Percentiles rank a stretch among this genome's conserved stretches.
Conservation (phyloP, 1,140 invertebrate species). For the Camponotus vicinus region DNA sequence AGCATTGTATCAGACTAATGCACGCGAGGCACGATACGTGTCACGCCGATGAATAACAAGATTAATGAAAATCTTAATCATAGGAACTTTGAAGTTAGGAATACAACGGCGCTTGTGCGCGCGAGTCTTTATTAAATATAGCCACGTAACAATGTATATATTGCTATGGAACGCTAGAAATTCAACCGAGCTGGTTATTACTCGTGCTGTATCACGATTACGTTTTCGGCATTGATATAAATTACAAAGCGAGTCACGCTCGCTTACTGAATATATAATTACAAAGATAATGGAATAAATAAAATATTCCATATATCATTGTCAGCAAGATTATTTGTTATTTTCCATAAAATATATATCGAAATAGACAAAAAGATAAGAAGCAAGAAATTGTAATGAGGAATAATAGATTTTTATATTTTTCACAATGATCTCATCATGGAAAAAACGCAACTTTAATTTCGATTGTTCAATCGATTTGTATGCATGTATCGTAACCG, state of each 20-base stretch:
- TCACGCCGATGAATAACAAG: constrained; percentile 60
- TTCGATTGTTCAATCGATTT: background rate
- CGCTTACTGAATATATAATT: constrained; percentile 7
- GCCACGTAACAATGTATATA: constrained; percentile 33
- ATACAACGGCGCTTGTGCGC: constrained; percentile 33
- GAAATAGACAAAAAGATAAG: background rate
- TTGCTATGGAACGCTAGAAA: constrained; percentile 37
- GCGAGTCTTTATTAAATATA: constrained; percentile 55
- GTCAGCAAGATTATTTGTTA: background rate
- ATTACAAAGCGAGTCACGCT: constrained; percentile 20
- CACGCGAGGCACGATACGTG: constrained; percentile 48
- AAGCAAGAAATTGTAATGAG: background rate
- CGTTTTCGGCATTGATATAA: constrained; percentile 40
- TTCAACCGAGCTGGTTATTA: constrained; percentile 30
- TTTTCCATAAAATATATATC: background rate
- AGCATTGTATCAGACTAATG: constrained; percentile 58
- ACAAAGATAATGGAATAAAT: constrained; percentile 29
- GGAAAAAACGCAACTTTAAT: background rate
- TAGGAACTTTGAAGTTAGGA: constrained; percentile 46
- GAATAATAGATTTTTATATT: background rate
- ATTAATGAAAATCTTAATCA: constrained; percentile 65
- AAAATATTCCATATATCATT: constrained; percentile 17
- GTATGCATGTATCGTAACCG: background rate
- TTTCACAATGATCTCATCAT: background rate
- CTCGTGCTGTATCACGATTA: background rate